Evolutionary conservation across 2,113 vertebrate species (phyloP).

Genomic region (Steatornis caripensis): DNA sequence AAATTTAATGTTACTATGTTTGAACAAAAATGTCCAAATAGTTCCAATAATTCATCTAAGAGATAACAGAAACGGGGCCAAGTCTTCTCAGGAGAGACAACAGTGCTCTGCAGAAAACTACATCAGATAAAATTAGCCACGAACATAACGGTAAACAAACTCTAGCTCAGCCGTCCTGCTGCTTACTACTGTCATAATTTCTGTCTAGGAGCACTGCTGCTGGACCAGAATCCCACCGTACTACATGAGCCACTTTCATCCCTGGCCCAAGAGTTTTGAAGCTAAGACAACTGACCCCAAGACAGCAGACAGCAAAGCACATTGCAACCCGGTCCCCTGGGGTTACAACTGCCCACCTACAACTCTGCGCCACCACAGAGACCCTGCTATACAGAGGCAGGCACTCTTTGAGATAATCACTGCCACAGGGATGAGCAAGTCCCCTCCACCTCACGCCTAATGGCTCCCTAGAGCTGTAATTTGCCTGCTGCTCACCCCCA

Average conservation of each 20-base stretch:
- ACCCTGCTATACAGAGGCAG: no score
- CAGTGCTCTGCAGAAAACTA: not conserved
- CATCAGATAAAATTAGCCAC: not conserved
- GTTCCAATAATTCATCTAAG: not conserved
- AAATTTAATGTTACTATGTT: not conserved
- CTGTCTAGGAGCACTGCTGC: not conserved
- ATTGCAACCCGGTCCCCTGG: fast-evolving
- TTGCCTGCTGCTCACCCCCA: not conserved
- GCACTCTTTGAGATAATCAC: not conserved
- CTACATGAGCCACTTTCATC: not conserved
- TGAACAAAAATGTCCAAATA: not conserved
- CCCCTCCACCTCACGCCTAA: not conserved
- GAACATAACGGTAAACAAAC: not conserved
- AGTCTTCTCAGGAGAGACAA: not conserved
- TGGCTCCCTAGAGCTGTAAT: not conserved
- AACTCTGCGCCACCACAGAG: not conserved
- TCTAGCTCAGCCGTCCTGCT: not conserved
- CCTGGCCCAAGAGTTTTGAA: not conserved
- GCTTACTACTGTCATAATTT: not conserved
- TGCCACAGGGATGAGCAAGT: not conserved
- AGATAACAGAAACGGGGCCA: not conserved
- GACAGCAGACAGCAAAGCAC: no score
- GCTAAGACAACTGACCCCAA: fast-evolving
- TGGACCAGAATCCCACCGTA: not conserved
- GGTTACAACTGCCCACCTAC: no score